phyloP scores from a whole-genome alignment of 2,888 invertebrate species.

The Andrena trimmerana region DNA sequence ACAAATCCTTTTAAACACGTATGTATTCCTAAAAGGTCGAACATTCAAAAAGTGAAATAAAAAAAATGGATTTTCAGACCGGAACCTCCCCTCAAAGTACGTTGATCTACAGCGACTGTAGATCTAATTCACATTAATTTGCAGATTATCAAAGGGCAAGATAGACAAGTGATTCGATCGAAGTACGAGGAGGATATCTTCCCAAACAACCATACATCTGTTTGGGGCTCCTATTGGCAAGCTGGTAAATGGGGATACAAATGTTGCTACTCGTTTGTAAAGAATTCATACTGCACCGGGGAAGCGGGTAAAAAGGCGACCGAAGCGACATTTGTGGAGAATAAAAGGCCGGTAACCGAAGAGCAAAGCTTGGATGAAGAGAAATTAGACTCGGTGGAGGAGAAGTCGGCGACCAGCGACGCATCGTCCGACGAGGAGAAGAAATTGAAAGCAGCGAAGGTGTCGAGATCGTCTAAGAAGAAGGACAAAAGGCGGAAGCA shows the following conservation, averaged over 20 bases:
- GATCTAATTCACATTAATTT: constrained; percentile 40
- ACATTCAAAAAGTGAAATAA: no score
- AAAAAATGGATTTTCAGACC: no score
- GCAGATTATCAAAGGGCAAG: constrained; percentile 91
- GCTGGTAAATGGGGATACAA: constrained; percentile 98
- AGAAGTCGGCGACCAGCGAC: constrained; percentile 50
- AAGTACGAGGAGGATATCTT: constrained; percentile 97
- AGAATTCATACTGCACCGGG: constrained; percentile 95
- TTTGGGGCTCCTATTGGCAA: constrained; percentile 99
- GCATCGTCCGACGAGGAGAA: constrained; percentile 64
- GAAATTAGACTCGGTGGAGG: constrained; percentile 41
- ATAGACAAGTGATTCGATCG: constrained; percentile 93
- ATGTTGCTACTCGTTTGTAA: constrained; percentile 97
- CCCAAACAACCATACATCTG: constrained; percentile 96
- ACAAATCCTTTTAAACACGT: no score
- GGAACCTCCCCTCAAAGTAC: no score
- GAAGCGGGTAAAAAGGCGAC: constrained; percentile 87
- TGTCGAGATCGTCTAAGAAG: constrained; percentile 67
- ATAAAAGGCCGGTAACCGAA: constrained; percentile 49
- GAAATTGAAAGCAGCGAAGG: constrained; percentile 56
- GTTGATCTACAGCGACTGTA: neutral
- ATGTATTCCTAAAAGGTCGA: no score
- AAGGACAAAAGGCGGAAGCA: constrained; percentile 75
- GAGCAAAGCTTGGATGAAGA: constrained; percentile 73
- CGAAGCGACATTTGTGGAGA: constrained; percentile 51